Evolutionary conservation across 2,113 vertebrate genomes (phyloP).

Genomic region (Isichthys henryi): DNA sequence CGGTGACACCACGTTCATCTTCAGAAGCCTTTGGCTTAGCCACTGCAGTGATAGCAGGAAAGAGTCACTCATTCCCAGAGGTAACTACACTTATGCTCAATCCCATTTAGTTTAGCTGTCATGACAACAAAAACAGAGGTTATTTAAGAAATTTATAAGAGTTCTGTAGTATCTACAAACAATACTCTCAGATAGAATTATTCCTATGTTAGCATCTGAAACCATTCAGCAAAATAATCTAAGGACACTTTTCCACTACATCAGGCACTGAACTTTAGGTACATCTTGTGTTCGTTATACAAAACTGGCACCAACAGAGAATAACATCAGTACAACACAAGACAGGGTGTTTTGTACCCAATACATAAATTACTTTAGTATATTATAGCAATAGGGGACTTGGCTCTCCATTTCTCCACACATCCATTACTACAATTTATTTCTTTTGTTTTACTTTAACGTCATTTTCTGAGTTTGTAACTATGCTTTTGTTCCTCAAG

Average conservation of each 20-base stretch:
- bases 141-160: background rate
- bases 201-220: background rate
- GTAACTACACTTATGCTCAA: background rate
- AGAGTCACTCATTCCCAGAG: background rate
- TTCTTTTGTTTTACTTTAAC: background rate
- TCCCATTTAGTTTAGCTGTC: background rate
- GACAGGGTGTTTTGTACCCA: background rate
- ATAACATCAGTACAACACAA: background rate
- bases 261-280: background rate
- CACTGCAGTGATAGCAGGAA: slow-evolving; percentile 39
- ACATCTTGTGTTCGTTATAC: background rate
- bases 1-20: slow-evolving; percentile 93
- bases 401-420: background rate
- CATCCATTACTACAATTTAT: background rate
- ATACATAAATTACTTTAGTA: background rate
- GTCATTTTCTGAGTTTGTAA: background rate
- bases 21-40: slow-evolving; percentile 46
- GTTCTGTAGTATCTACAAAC: background rate
- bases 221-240: background rate
- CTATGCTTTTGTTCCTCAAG: background rate
- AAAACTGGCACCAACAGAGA: background rate
- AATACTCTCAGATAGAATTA: background rate
- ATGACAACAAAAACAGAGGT: background rate
- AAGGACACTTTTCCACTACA: background rate
- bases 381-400: background rate